Evolutionary conservation across 2,797 vertebrate genomes (phyloP).

Genomic region (Trichosurus vulpecula): DNA sequence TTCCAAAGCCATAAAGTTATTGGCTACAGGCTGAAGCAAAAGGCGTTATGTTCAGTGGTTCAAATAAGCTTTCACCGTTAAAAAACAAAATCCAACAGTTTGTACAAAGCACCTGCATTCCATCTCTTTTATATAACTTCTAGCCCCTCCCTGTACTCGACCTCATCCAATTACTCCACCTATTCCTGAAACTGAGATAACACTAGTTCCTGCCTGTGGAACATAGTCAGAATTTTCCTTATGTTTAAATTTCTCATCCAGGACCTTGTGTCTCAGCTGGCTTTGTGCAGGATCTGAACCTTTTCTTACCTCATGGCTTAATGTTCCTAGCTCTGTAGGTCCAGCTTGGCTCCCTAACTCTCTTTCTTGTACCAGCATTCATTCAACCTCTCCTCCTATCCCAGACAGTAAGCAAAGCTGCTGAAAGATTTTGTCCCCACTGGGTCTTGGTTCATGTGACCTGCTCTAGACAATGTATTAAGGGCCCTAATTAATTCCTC

Average conservation of each 20-base stretch:
- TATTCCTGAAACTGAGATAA: slow-evolving; percentile 48
- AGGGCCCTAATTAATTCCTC: background rate
- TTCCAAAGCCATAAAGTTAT: background rate
- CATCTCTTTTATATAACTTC: background rate
- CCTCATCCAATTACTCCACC: slow-evolving; percentile 21
- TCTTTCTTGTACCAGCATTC: background rate
- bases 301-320: background rate
- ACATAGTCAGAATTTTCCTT: slow-evolving; percentile 48
- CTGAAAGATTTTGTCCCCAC: background rate
- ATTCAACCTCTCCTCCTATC: background rate
- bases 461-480: background rate
- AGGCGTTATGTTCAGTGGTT: background rate
- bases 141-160: background rate
- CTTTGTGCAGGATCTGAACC: background rate
- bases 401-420: background rate
- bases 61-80: background rate
- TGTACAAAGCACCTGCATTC: background rate
- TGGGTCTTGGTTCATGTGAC: background rate
- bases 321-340: background rate
- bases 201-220: background rate
- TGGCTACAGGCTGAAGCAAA: background rate
- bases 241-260: slow-evolving; percentile 56
- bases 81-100: background rate
- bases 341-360: background rate
- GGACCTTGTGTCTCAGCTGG: background rate